Evolutionary conservation across 2,113 vertebrate species (phyloP).

Genomic region (Desmodus rotundus): DNA sequence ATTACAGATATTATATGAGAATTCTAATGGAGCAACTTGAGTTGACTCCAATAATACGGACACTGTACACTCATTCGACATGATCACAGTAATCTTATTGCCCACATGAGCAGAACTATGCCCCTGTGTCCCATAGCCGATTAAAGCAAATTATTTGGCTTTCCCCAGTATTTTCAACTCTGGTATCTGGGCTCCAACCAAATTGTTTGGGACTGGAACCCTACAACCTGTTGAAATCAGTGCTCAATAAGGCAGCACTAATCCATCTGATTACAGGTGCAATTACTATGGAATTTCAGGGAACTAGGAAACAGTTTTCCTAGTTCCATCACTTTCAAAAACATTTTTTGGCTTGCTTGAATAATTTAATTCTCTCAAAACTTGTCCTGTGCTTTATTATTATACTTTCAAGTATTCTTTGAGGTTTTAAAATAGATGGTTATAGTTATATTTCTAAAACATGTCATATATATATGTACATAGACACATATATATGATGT

Average conservation of each 20-base stretch:
- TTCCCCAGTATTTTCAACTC: background rate
- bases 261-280: background rate
- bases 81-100: background rate
- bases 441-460: background rate
- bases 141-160: conserved; percentile 6
- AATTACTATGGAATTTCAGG: background rate
- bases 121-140: background rate
- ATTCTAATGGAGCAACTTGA: conserved; percentile 13
- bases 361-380: background rate
- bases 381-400: background rate
- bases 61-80: background rate
- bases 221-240: background rate
- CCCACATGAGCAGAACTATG: background rate
- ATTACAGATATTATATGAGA: conserved; percentile 33
- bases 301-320: background rate
- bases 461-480: background rate
- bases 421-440: background rate
- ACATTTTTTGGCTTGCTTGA: background rate
- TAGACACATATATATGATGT: too few species aligned
- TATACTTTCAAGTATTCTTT: background rate
- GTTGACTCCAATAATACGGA: background rate
- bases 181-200: background rate
- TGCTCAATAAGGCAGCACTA: background rate
- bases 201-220: background rate
- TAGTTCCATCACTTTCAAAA: background rate